Evolutionary conservation across 2,113 vertebrate genomes (phyloP), one percentile per base, ranked within the genome.

Genomic region (Chrysochloris asiatica): DNA sequence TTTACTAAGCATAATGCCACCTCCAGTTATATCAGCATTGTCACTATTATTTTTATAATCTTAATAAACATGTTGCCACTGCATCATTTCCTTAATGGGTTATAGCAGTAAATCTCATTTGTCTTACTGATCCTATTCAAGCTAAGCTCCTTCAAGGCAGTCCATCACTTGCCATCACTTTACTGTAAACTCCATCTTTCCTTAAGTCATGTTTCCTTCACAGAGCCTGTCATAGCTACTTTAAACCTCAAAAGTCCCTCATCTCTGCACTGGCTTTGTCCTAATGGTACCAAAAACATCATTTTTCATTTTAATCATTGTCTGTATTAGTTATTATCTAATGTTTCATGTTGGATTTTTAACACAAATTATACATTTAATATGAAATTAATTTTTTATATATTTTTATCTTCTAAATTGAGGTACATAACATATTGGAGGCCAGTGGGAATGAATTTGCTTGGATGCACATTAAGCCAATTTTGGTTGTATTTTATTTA

Each of bases 221-320:
- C 0, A 17, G 43, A 59, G 24, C 17, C 61, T 80, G 17, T 8
- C 12, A 76, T 45, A 41, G 38, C 72, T 71, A 28, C 17, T 61
- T 73, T 26, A 33, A 69, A 71, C 6, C 24, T 54, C 24, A 52
- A n/a, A 4, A 63, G 43, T 16, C 41, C 43, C 2, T 75, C n/a
- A n/a, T 21, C 6, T 84, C 59, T 86, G 14, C 4, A 47, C 41
- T 85, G 12, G 10, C n/a, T 61, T 54, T 21, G 28, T 75, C 28
- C 38, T 78, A 41, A 63, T 50, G 9, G 12, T 54, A 48, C 9
- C 22, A 13, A 85, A 78, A 30, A 36, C 54, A 56, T 50, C 17
- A 11, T 69, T 69, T 89, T 94, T 43, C 26, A 0, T 47, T 87
- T 86, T 50, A 93, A 91, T 65, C 19, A 94, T 30, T 48, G 14